Conservation (phyloP, 2,888 invertebrate genomes). For the Cordilura impudica region DNA sequence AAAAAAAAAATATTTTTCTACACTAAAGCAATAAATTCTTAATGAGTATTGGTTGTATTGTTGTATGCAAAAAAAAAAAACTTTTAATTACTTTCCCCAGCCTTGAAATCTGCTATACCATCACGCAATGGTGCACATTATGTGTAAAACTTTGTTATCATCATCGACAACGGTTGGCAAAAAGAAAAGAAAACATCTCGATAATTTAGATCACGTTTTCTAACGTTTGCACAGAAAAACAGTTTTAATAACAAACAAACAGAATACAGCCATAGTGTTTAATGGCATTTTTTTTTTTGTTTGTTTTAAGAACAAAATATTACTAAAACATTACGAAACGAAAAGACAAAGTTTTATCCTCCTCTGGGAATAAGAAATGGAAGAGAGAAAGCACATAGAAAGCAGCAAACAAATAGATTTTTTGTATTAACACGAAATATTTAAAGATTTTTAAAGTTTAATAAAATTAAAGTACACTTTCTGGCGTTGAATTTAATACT, state of each 20-base stretch:
- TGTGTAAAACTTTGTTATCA: neutral
- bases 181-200: neutral
- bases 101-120: too few relatives aligned
- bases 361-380: neutral
- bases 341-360: neutral
- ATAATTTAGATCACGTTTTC: neutral
- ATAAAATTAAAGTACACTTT: neutral
- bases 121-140: too few relatives aligned
- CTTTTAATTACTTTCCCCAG: too few relatives aligned
- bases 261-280: neutral
- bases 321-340: neutral
- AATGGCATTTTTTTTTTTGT: too few relatives aligned
- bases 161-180: neutral
- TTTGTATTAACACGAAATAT: neutral
- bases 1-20: too few relatives aligned
- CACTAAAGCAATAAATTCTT: too few relatives aligned
- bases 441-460: neutral
- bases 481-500: neutral
- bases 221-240: neutral
- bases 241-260: slow-evolving; percentile 20
- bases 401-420: neutral
- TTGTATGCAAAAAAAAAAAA: too few relatives aligned
- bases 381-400: neutral
- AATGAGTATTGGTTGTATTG: too few relatives aligned
- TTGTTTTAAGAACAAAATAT: neutral